Conservation (phyloP, 2,888 invertebrate species). For the Embidobia sp. region DNA sequence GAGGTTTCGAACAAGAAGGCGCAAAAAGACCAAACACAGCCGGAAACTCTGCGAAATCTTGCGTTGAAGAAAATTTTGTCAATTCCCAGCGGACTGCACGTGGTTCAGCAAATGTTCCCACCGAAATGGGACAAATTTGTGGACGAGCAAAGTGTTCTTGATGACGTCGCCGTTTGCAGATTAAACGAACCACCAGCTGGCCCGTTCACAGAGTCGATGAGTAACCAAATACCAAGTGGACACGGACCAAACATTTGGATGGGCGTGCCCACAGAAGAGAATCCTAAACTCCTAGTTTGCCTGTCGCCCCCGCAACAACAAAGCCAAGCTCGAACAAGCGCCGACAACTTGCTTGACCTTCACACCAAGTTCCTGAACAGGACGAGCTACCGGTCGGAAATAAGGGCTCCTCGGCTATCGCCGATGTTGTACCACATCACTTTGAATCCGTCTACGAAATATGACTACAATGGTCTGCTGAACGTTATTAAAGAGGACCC, state of each 20-base stretch:
- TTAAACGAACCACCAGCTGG: background rate
- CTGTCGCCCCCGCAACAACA: slow-evolving; percentile 88
- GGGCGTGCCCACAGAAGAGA: slow-evolving; percentile 84
- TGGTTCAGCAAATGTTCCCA: slow-evolving; percentile 78
- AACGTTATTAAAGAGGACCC: slow-evolving; percentile 75
- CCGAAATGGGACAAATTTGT: slow-evolving; percentile 72
- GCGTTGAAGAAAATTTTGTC: slow-evolving; percentile 83
- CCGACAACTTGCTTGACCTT: slow-evolving; percentile 86
- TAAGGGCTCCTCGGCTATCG: slow-evolving; percentile 62
- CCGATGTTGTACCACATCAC: slow-evolving; percentile 71
- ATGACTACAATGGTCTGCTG: slow-evolving; percentile 69
- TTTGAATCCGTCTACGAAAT: slow-evolving; percentile 4
- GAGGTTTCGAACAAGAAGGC: slow-evolving; percentile 67
- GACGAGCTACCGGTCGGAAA: slow-evolving; percentile 83
- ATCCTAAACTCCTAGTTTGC: slow-evolving; percentile 85
- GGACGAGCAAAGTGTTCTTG: slow-evolving; percentile 49
- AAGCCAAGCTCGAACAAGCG: slow-evolving; percentile 83
- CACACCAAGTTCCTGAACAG: slow-evolving; percentile 88
- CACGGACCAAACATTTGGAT: slow-evolving; percentile 82
- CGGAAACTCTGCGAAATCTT: slow-evolving; percentile 82
- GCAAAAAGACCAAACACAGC: slow-evolving; percentile 66
- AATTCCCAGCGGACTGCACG: slow-evolving; percentile 87
- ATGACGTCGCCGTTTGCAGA: background rate
- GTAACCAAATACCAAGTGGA: background rate
- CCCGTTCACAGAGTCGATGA: background rate